phyloP scores from a whole-genome alignment of 2,797 vertebrate species.

The Esox lucius region DNA sequence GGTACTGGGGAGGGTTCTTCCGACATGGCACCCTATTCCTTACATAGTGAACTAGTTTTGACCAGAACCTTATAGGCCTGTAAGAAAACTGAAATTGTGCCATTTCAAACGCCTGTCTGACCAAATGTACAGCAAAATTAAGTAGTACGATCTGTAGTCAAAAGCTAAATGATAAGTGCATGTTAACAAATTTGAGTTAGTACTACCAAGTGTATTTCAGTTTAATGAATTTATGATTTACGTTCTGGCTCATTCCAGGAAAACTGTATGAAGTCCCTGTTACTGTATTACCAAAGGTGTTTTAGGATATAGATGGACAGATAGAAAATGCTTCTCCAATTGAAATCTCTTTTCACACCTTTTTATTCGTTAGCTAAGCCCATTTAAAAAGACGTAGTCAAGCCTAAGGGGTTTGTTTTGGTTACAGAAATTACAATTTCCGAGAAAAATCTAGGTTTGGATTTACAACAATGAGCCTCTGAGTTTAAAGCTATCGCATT shows the following conservation, averaged over 20 bases:
- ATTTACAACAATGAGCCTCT: no score
- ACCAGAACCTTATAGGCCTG: neutral
- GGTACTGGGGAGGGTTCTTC: conserved; percentile 41
- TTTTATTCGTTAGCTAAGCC: no score
- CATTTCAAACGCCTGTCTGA: conserved; percentile 21
- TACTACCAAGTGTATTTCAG: conserved; percentile 55
- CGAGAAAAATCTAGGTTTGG: no score
- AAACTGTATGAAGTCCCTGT: no score
- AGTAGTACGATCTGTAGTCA: conserved; percentile 49
- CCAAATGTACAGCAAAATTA: conserved; percentile 30
- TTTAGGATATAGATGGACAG: no score
- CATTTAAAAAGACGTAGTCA: no score
- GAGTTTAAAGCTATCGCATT: no score
- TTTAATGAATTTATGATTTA: neutral
- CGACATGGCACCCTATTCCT: neutral
- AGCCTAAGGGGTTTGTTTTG: no score
- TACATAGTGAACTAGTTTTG: neutral
- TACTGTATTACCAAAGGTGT: no score
- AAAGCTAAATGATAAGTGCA: conserved; percentile 62
- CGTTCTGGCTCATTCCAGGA: neutral
- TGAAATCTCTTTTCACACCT: no score
- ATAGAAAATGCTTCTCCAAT: no score
- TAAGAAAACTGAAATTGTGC: neutral
- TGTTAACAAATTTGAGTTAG: conserved; percentile 56
- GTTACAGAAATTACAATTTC: no score